A percentile compares a stretch with the other conserved stretches of the same genome.
phyloP scores from a whole-genome alignment of 1,140 invertebrate genomes.

The Battus philenor region DNA sequence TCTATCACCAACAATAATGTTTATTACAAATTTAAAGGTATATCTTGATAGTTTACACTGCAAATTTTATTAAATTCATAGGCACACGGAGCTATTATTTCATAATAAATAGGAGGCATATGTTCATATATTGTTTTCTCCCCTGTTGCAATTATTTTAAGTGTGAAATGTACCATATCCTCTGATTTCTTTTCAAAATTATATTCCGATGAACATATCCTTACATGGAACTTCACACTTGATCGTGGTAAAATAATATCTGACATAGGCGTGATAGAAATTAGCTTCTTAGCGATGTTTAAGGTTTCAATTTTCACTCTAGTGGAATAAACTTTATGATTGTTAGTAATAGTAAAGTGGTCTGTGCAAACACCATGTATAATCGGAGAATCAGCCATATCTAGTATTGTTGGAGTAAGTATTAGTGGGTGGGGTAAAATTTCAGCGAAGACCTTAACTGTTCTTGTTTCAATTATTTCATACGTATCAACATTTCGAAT shows the following conservation, averaged over 20 bases:
- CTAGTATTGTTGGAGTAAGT: slow-evolving; percentile 43
- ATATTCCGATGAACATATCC: slow-evolving; percentile 31
- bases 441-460: slow-evolving; percentile 45
- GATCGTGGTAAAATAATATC: slow-evolving; percentile 26
- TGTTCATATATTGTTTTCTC: slow-evolving; percentile 37
- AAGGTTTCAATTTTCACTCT: slow-evolving; percentile 44
- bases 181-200: slow-evolving; percentile 16
- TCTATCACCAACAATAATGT: no score
- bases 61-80: slow-evolving; percentile 39
- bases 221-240: slow-evolving; percentile 31
- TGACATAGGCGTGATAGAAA: slow-evolving; percentile 44
- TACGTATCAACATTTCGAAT: slow-evolving; percentile 36
- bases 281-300: slow-evolving; percentile 44
- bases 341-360: slow-evolving; percentile 41
- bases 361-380: slow-evolving; percentile 42
- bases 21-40: no score
- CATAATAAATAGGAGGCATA: slow-evolving; percentile 52
- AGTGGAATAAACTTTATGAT: slow-evolving; percentile 34
- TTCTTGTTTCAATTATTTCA: slow-evolving; percentile 33
- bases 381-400: slow-evolving; percentile 41
- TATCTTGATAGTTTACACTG: no score
- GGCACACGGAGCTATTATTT: slow-evolving; percentile 53
- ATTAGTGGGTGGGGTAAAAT: slow-evolving; percentile 44
- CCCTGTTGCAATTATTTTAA: slow-evolving; percentile 46
- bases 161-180: slow-evolving; percentile 48